Conservation (phyloP, 2,888 invertebrate species). For the Pammene aurita region DNA sequence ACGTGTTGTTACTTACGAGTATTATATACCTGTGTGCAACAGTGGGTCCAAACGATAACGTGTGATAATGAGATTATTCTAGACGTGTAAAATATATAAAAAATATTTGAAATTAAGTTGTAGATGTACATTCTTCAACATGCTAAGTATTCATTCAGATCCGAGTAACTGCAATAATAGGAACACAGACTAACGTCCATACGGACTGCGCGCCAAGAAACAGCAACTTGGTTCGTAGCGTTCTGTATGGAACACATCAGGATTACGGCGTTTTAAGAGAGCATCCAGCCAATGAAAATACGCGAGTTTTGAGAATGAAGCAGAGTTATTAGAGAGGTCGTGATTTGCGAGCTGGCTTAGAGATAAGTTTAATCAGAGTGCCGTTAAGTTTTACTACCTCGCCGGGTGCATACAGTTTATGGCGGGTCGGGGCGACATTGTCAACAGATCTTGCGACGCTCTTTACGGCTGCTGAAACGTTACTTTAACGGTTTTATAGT, state of each 20-base stretch:
- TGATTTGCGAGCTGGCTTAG: slow-evolving; percentile 66
- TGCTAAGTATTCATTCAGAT: slow-evolving; percentile 50
- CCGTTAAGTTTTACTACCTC: slow-evolving; percentile 79
- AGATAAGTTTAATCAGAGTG: slow-evolving; percentile 82
- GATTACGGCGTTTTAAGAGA: slow-evolving; percentile 56
- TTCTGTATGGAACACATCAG: slow-evolving; percentile 45
- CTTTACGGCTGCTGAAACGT: slow-evolving; percentile 83
- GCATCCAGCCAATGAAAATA: slow-evolving; percentile 52
- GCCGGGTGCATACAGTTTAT: slow-evolving; percentile 82
- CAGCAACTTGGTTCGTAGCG: slow-evolving; percentile 55
- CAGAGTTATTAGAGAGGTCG: slow-evolving; percentile 69
- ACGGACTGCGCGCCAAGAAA: slow-evolving; percentile 60
- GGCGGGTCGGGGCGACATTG: slow-evolving; percentile 79
- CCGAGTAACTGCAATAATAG: slow-evolving; percentile 56
- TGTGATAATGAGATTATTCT: too few species aligned
- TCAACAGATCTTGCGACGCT: slow-evolving; percentile 82
- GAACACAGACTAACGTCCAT: slow-evolving; percentile 55
- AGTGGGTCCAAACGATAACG: too few species aligned
- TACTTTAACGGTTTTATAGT: slow-evolving; percentile 84
- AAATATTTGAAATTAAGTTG: too few species aligned
- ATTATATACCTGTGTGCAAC: too few species aligned
- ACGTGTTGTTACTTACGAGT: too few species aligned
- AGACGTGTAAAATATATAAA: too few species aligned
- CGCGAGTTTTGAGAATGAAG: slow-evolving; percentile 54
- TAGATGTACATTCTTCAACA: background rate